Percentiles rank a stretch among this genome's conserved stretches.
These are phyloP conservation scores for Glaucomys volans DNA, from an alignment of 2,113 vertebrate genomes.

Conservation along the genomic window DNA sequence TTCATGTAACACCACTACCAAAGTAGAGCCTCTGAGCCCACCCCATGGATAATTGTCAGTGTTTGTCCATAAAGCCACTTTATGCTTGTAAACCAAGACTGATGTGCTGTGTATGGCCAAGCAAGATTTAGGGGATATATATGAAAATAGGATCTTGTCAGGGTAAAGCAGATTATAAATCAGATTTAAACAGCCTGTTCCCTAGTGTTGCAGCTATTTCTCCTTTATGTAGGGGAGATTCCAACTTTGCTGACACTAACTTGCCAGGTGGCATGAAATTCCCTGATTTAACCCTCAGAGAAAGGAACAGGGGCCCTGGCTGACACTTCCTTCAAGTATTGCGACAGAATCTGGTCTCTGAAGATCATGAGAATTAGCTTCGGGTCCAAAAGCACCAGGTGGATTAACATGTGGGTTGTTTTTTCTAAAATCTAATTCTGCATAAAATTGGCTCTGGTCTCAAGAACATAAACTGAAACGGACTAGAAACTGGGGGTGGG, in stretches of 20 bases:
- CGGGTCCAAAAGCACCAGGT: conserved; percentile 42
- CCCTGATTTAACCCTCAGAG: neutral
- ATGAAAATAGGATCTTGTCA: conserved; percentile 3
- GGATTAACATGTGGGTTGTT: conserved; percentile 48
- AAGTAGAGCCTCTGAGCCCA: neutral
- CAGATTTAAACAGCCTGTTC: neutral
- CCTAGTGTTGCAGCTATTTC: neutral
- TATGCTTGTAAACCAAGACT: neutral
- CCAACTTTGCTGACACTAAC: neutral
- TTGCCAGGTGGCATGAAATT: neutral
- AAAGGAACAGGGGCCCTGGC: neutral
- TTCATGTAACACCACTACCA: neutral
- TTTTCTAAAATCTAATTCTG: conserved; percentile 59
- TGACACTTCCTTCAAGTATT: neutral
- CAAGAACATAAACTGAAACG: conserved; percentile 58
- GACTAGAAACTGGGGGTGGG: conserved; percentile 47
- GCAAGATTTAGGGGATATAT: conserved; percentile 28
- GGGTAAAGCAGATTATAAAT: neutral
- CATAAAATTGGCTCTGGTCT: conserved; percentile 61
- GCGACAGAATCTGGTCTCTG: conserved; percentile 39
- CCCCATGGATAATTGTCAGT: conserved; percentile 6
- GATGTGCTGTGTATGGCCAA: neutral
- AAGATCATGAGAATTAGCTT: conserved; percentile 60
- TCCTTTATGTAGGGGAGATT: neutral
- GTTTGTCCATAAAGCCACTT: conserved; percentile 28